Evolutionary conservation across 2,888 invertebrate genomes (phyloP), one percentile per base, ranked within the genome.

Genomic region (Drosophila infuscata): DNA sequence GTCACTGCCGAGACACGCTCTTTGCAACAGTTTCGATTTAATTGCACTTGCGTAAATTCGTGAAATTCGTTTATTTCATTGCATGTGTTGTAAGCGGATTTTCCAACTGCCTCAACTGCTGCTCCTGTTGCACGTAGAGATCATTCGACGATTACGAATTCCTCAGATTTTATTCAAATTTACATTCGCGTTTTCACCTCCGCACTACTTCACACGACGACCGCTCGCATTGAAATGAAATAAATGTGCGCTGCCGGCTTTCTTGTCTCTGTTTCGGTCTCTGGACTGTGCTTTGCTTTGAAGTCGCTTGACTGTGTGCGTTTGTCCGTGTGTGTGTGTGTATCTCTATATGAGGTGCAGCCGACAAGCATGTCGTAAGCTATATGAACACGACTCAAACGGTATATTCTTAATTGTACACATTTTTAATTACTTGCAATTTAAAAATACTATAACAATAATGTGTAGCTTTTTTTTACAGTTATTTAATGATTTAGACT

Each of bases 1-100:
- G 56, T 69, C 56, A 38, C 32, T 30, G 41, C 4, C 38, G 17
- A n/a, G 60, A 41, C 66, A 70, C 63, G 66, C 80, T 62, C 66
- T 53, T 54, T 51, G 69, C 48, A 77, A 70, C 75, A n/a, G 52
- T 49, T 80, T 80, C 63, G 46, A 46, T 63, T 51, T 64, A 67
- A 77, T 75, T 80, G 63, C 80, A 80, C 76, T 80, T 67, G 51
- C 75, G 35, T 61, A 70, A 79, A 60, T 61, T n/a, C n/a, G n/a
- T n/a, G n/a, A n/a, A n/a, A n/a, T n/a, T 74, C 57, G 43, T 32
- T 43, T 66, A 51, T 51, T 43, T 63, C 29, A 25, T 49, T 8
- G 12, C 25, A 2, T 60, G 20, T 71, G 65, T 65, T 62, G 63
- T 51, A 76, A 62, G 38, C 57, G 72, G 35, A 32, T 41, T 17